These are phyloP conservation scores for Musca vetustissima DNA, from an alignment of 1,140 invertebrate species.

Conservation along the genomic window DNA sequence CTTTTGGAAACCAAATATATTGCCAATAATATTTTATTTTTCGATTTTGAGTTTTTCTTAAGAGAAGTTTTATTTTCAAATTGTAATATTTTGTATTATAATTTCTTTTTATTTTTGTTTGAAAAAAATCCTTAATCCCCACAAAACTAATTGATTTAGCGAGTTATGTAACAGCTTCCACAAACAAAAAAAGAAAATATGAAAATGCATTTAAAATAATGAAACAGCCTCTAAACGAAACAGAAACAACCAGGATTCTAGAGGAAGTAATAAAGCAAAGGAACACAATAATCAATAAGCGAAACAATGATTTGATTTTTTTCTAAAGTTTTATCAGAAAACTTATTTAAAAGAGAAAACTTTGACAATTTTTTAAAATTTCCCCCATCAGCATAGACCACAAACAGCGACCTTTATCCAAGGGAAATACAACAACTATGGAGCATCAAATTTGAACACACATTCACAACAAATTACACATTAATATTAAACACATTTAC, in stretches of 20 bases:
- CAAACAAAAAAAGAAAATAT: neutral
- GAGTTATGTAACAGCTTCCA: slow-evolving; percentile 22
- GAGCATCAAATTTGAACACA: too few relatives aligned
- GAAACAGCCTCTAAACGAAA: neutral
- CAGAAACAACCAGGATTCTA: neutral
- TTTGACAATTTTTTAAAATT: slow-evolving; percentile 52
- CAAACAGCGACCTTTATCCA: too few relatives aligned
- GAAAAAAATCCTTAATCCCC: slow-evolving; percentile 16
- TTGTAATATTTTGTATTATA: neutral
- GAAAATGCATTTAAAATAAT: neutral
- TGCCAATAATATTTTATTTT: neutral
- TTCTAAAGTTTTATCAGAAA: slow-evolving; percentile 45
- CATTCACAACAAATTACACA: slow-evolving; percentile 29
- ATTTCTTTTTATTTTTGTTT: neutral
- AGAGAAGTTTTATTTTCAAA: neutral
- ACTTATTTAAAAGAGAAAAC: slow-evolving; percentile 31
- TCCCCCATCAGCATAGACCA: neutral
- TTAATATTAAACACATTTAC: too few relatives aligned
- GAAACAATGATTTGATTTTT: slow-evolving; percentile 54
- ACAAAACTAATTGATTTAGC: slow-evolving; percentile 10
- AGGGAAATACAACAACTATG: too few relatives aligned
- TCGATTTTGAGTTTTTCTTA: neutral
- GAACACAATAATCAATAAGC: too few relatives aligned
- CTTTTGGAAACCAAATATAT: neutral
- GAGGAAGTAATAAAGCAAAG: slow-evolving; percentile 10